Conservation (phyloP, 2,113 vertebrate genomes). For the Nycticebus coucang region DNA sequence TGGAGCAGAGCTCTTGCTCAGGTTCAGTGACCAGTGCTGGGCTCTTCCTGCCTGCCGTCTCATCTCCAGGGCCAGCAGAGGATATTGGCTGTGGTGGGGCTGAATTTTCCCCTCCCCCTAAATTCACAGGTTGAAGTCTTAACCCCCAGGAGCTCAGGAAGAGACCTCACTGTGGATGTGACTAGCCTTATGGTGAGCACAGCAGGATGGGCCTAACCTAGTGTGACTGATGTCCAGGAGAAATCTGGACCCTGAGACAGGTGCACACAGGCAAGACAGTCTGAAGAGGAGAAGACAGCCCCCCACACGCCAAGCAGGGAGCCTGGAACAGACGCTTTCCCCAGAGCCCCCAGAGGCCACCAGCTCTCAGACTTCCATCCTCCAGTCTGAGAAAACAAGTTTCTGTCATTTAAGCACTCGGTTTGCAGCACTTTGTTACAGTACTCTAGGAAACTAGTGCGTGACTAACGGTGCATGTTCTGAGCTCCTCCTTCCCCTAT, state of each 20-base stretch:
- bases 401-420: not conserved
- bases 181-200: not conserved
- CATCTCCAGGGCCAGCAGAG: not conserved
- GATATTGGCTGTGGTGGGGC: not conserved
- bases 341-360: accelerated
- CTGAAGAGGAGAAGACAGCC: not conserved
- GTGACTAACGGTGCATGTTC: not conserved
- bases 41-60: not conserved
- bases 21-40: not conserved
- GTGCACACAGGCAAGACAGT: too few species aligned
- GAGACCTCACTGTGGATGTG: not conserved
- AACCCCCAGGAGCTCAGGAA: not conserved
- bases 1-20: not conserved
- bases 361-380: not conserved
- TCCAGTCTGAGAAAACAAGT: not conserved
- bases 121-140: not conserved
- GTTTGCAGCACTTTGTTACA: not conserved
- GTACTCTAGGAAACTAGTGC: too few species aligned
- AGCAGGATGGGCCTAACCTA: not conserved
- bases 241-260: not conserved
- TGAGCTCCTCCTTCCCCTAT: accelerated
- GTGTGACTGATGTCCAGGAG: not conserved
- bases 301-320: not conserved
- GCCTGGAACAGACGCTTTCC: too few species aligned
- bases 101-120: not conserved